Conservation (phyloP, 2,888 invertebrate species). For the Amaurobius ferox region DNA sequence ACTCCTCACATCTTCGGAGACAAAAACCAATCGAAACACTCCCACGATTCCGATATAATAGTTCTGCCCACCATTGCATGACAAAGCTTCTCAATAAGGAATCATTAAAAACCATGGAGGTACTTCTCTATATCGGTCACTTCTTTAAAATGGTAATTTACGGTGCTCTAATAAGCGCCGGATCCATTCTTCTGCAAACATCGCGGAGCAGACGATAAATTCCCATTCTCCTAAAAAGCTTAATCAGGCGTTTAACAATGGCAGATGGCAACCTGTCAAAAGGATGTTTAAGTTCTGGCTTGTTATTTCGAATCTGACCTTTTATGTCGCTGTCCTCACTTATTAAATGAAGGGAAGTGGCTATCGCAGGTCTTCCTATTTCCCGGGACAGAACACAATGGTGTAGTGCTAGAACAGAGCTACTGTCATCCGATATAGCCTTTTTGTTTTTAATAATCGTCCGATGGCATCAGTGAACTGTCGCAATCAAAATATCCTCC, state of each 20-base stretch:
- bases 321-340: conserved; percentile 48
- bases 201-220: conserved; percentile 48
- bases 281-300: conserved; percentile 5
- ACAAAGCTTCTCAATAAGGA: conserved; percentile 53
- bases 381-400: neutral
- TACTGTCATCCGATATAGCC: neutral
- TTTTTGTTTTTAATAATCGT: conserved; percentile 3
- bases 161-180: conserved; percentile 44
- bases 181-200: conserved; percentile 29
- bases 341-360: conserved; percentile 35
- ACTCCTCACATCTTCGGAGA: neutral
- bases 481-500: neutral
- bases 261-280: conserved; percentile 16
- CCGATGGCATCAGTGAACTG: neutral
- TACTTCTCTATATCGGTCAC: neutral
- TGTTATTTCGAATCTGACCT: conserved; percentile 59
- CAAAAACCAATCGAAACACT: neutral
- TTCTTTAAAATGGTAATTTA: conserved; percentile 54
- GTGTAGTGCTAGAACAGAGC: too few relatives aligned
- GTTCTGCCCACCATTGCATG: conserved; percentile 28
- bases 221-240: conserved; percentile 37
- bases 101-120: conserved; percentile 36
- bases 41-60: conserved; percentile 41
- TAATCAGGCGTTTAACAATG: conserved; percentile 62
- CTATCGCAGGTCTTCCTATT: neutral